Conservation (phyloP, 23 tunicate species). For the Trididemnum clinides region DNA sequence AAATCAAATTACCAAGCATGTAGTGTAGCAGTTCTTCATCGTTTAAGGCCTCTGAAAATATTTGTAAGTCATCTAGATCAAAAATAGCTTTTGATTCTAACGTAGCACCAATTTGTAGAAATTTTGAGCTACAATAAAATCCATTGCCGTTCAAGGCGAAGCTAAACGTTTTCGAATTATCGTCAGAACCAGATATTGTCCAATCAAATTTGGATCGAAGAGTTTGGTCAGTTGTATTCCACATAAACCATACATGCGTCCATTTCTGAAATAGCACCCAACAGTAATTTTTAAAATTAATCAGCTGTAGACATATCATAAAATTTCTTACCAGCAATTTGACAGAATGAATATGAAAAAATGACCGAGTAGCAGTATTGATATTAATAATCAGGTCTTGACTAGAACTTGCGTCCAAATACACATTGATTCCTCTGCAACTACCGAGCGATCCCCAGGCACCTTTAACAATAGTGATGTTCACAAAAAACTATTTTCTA, state of each 20-base stretch:
- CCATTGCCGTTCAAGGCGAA: neutral
- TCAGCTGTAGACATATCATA: neutral
- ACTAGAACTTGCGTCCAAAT: neutral
- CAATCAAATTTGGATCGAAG: slow-evolving; percentile 2
- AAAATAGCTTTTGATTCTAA: neutral
- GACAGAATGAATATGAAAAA: neutral
- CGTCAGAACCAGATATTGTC: neutral
- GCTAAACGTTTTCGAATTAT: neutral
- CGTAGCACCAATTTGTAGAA: neutral
- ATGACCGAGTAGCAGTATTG: neutral
- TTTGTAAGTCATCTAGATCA: slow-evolving; percentile 45
- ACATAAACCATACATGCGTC: slow-evolving; percentile 39
- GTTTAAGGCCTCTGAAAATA: slow-evolving; percentile 2
- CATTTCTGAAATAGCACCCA: slow-evolving; percentile 78
- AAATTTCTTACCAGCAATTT: neutral
- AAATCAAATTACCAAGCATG: neutral
- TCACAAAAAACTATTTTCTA: too few species aligned
- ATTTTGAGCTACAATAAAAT: neutral
- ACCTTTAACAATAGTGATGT: neutral
- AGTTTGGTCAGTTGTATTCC: neutral
- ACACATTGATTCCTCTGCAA: neutral
- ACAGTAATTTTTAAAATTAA: too few species aligned
- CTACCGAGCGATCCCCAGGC: neutral
- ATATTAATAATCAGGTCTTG: neutral
- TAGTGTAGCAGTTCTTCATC: neutral